Percentiles rank a stretch among this genome's conserved stretches.
Evolutionary conservation across 1,140 invertebrate species (phyloP).

Genomic region (Trachymyrmex cornetzi): DNA sequence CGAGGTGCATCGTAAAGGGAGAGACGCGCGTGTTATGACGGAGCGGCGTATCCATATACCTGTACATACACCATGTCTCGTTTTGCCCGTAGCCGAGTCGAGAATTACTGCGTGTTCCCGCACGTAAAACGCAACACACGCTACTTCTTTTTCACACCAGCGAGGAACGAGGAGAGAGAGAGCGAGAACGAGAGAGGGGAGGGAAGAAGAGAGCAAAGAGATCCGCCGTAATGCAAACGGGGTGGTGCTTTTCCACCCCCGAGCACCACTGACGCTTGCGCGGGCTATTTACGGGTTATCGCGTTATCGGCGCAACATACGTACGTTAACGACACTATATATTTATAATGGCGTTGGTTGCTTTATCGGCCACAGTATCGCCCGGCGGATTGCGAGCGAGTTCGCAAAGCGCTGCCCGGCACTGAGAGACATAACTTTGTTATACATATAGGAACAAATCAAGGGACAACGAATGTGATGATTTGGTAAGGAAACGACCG

Average conservation of each 20-base stretch:
- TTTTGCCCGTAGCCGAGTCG: constrained; percentile 23
- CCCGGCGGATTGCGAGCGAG: neutral
- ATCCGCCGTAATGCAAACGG: constrained; percentile 4
- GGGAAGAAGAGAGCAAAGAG: neutral
- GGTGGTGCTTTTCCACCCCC: neutral
- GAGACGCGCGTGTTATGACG: neutral
- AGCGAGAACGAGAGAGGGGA: neutral
- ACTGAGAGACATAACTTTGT: neutral
- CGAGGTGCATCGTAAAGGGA: constrained; percentile 16
- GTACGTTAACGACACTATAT: constrained; percentile 57
- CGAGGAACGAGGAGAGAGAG: neutral
- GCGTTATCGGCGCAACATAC: constrained; percentile 55
- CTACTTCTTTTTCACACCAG: constrained; percentile 46
- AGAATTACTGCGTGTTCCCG: constrained; percentile 30
- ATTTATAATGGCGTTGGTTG: constrained; percentile 51
- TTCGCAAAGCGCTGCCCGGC: neutral
- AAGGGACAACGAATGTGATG: too few relatives aligned
- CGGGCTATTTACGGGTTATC: constrained; percentile 65
- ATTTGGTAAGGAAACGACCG: too few relatives aligned
- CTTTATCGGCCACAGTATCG: constrained; percentile 55
- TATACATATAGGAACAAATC: too few relatives aligned
- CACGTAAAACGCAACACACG: constrained; percentile 40
- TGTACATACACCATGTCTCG: neutral
- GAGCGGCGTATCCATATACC: neutral
- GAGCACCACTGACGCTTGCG: neutral